Evolutionary conservation across 2,113 vertebrate species (phyloP), one percentile per base, ranked within the genome.

Genomic region (Phrynosoma blainvillii): DNA sequence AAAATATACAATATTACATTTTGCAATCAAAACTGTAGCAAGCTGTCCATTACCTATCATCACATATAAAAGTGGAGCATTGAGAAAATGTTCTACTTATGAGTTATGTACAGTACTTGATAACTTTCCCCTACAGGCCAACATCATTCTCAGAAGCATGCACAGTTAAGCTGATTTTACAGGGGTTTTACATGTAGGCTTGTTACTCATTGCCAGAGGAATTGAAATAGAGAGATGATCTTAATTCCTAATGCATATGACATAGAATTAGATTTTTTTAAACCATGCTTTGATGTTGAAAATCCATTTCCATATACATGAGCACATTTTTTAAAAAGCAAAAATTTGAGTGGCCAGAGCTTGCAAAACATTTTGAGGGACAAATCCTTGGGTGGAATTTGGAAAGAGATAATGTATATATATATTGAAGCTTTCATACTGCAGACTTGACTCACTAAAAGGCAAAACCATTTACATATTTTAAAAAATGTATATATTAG

Each of bases 11-110:
- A 47, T 62, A 40, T 25, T 54, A 20, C 32, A 65, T 62, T 85
- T 77, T 21, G 77, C 77, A 86, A 16, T 84, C 59, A 75, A 90
- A 75, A 9, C 66, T 56, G 14, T 16, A 23, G 11, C 4, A 30
- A 3, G n/a, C 79, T 91, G 74, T 89, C 84, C 87, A 92, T 87
- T 90, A 30, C 86, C 86, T 93, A 7, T 68, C 92, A 84, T 91
- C 79, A 25, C 40, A 30, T 14, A 23, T 82, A 23, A 40, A 62
- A 77, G 20, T 87, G 93, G 73, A 74, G 85, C 75, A 88, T 68
- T 0, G 6, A n/a, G 47, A 40, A 27, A 14, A 9, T 4, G 85
- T 42, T 85, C 87, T 66, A 84, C 82, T 70, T 83, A 89, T 54
- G 66, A n/a, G 87, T 76, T 42, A 87, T 81, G 77, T 36, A 47